phyloP scores from a whole-genome alignment of 2,888 invertebrate species.

The Seladonia tumulorum region DNA sequence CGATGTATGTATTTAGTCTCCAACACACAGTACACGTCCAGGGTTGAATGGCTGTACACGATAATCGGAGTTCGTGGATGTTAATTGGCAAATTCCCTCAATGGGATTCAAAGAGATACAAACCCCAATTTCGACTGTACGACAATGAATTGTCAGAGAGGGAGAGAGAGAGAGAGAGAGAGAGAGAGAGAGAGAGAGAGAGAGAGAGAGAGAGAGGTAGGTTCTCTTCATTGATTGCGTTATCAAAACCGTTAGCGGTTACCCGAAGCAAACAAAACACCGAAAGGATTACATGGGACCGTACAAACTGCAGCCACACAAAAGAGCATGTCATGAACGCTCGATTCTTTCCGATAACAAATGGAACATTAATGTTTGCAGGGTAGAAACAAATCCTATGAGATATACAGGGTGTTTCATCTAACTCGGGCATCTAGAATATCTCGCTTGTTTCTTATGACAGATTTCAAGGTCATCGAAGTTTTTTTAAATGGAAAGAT shows the following conservation, averaged over 20 bases:
- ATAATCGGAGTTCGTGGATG: background rate
- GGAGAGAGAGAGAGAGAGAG: too few relatives aligned
- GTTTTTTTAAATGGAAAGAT: too few relatives aligned
- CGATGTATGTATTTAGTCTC: background rate
- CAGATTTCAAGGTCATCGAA: too few relatives aligned
- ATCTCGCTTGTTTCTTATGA: too few relatives aligned
- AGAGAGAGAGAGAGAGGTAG: too few relatives aligned
- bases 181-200: too few relatives aligned
- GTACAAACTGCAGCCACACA: background rate
- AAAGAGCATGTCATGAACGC: background rate
- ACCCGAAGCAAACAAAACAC: background rate
- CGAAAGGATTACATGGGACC: background rate
- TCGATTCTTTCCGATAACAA: background rate
- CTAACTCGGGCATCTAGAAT: too few relatives aligned
- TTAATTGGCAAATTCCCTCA: background rate
- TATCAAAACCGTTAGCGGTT: background rate
- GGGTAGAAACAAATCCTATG: too few relatives aligned
- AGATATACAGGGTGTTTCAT: too few relatives aligned
- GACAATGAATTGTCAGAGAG: conserved; percentile 1
- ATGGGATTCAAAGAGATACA: conserved; percentile 6
- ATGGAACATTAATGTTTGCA: background rate
- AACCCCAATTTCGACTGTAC: background rate
- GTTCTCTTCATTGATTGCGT: background rate
- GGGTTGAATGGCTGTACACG: background rate
- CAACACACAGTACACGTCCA: background rate